Evolutionary conservation across 2,888 invertebrate species (phyloP).

Genomic region (Diachrysia chrysitis): DNA sequence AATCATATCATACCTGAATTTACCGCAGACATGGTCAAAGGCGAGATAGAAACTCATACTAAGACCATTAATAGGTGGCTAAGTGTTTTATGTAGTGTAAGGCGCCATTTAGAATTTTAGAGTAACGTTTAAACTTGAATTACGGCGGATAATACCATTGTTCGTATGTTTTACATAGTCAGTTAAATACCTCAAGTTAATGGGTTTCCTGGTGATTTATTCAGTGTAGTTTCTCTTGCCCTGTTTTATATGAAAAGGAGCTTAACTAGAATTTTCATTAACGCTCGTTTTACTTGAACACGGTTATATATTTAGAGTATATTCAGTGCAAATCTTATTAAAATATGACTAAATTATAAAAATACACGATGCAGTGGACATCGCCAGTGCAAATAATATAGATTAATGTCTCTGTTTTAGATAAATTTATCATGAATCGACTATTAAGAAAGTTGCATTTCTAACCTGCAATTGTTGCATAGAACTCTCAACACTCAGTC

Average conservation of each 20-base stretch:
- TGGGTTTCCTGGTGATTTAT: slow-evolving; percentile 35
- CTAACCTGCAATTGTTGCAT: too few species aligned
- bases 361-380: too few species aligned
- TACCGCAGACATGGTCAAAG: slow-evolving; percentile 53
- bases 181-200: slow-evolving; percentile 28
- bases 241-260: slow-evolving; percentile 8
- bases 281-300: not conserved
- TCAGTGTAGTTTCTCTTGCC: slow-evolving; percentile 10
- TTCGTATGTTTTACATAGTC: slow-evolving; percentile 9
- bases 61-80: slow-evolving; percentile 43
- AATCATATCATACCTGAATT: slow-evolving; percentile 61
- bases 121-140: slow-evolving; percentile 17
- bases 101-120: slow-evolving; percentile 19
- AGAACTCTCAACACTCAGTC: too few species aligned
- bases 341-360: too few species aligned
- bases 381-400: too few species aligned
- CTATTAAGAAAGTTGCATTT: too few species aligned
- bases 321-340: too few species aligned
- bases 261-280: slow-evolving; percentile 16
- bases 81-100: slow-evolving; percentile 56
- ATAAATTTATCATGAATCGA: too few species aligned
- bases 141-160: slow-evolving; percentile 19
- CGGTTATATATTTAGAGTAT: not conserved
- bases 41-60: slow-evolving; percentile 42
- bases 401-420: too few species aligned